A percentile compares a stretch with the other conserved stretches of the same genome.
phyloP scores from a whole-genome alignment of 2,113 vertebrate species.

The Microtus pennsylvanicus region DNA sequence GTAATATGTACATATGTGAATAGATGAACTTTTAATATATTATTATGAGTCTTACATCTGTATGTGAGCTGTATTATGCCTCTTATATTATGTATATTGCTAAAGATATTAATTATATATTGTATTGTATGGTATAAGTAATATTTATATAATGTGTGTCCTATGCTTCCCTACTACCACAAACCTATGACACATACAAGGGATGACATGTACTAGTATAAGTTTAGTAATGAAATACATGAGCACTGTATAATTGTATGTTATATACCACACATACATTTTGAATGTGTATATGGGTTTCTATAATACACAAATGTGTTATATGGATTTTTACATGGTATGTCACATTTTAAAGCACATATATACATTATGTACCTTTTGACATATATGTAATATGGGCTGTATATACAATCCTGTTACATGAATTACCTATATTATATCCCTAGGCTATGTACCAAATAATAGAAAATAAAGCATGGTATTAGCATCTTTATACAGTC shows the following conservation, averaged over 20 bases:
- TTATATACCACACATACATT: not conserved
- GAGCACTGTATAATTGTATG: rapidly evolving
- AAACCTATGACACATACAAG: not conserved
- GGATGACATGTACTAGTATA: not conserved
- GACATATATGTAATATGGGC: not conserved
- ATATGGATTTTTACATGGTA: not conserved
- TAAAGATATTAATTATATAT: not conserved
- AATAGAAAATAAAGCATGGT: not conserved
- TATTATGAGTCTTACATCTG: not conserved
- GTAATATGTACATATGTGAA: not conserved
- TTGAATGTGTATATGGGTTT: not conserved
- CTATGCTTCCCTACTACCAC: not conserved
- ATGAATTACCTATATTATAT: not conserved
- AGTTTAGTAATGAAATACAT: not conserved
- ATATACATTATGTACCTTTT: not conserved
- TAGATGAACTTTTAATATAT: not conserved
- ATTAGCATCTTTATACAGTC: not conserved
- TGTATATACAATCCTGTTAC: not conserved
- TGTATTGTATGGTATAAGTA: not conserved
- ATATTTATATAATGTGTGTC: not conserved
- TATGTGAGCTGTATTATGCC: not conserved
- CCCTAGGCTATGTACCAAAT: not conserved
- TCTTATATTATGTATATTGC: not conserved
- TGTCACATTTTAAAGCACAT: not conserved
- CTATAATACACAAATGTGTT: not conserved